A percentile compares a stretch with the other conserved stretches of the same genome.
phyloP scores from a whole-genome alignment of 2,888 invertebrate species.

The Drosophila rubida region DNA sequence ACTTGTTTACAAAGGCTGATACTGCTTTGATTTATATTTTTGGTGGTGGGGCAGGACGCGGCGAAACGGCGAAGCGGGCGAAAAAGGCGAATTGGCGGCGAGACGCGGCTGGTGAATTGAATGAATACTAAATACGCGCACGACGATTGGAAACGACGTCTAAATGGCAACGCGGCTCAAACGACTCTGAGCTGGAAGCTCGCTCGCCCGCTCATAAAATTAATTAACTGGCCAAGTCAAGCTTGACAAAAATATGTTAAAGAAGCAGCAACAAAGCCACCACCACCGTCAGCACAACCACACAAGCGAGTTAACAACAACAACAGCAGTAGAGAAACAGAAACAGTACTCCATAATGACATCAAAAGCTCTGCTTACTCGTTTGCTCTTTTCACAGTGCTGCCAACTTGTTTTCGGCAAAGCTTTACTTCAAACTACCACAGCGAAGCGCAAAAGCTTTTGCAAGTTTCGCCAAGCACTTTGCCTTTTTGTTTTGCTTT shows the following conservation, averaged over 20 bases:
- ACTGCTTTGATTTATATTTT: conserved; percentile 2
- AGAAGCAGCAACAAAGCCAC: conserved; percentile 26
- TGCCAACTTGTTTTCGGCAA: conserved; percentile 45
- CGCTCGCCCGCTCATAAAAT: conserved; percentile 62
- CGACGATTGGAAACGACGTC: conserved; percentile 58
- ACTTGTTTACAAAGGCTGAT: conserved; percentile 28
- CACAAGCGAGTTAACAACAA: conserved; percentile 25
- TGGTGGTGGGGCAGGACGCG: conserved; percentile 43
- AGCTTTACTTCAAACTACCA: conserved; percentile 39
- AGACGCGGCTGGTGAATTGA: conserved; percentile 2
- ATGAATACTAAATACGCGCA: conserved; percentile 16
- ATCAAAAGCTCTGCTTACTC: conserved; percentile 36
- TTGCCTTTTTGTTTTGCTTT: conserved; percentile 20
- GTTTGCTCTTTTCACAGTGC: conserved; percentile 35
- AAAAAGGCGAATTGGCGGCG: conserved; percentile 10
- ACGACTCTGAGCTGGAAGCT: conserved; percentile 61
- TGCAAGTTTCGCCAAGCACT: conserved; percentile 12
- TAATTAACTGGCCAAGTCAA: conserved; percentile 76
- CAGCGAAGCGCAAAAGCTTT: conserved; percentile 31
- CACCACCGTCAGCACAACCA: neutral
- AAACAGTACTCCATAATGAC: conserved; percentile 26
- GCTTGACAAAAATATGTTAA: conserved; percentile 57
- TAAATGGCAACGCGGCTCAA: conserved; percentile 66
- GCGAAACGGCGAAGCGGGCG: conserved; percentile 30
- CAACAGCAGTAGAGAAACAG: neutral